These are phyloP conservation scores for Venustoraphidia nigricollis DNA, from an alignment of 2,888 invertebrate species.

Conservation along the genomic window DNA sequence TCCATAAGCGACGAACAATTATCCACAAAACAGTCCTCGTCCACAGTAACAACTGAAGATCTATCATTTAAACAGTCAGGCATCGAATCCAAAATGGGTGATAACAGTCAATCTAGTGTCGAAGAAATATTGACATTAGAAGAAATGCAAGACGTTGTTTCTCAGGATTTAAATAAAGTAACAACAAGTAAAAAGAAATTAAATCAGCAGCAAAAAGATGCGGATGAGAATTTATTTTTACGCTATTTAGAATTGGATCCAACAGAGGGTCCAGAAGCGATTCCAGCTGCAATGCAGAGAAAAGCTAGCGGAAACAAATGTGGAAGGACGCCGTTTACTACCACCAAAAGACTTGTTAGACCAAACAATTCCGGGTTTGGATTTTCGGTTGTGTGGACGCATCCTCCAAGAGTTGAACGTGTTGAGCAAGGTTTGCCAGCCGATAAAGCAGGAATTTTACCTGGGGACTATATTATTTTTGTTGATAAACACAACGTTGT, in stretches of 20 bases:
- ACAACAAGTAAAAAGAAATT: slow-evolving; percentile 41
- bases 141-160: slow-evolving; percentile 16
- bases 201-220: slow-evolving; percentile 36
- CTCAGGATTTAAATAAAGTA: slow-evolving; percentile 23
- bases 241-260: slow-evolving; percentile 68
- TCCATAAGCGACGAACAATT: no score
- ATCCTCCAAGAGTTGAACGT: slow-evolving; percentile 72
- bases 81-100: slow-evolving; percentile 23
- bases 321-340: slow-evolving; percentile 72
- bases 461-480: slow-evolving; percentile 79
- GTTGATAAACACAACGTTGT: slow-evolving; percentile 79
- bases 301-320: slow-evolving; percentile 33
- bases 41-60: no score
- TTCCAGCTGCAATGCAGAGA: slow-evolving; percentile 33
- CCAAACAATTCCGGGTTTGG: slow-evolving; percentile 47
- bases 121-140: slow-evolving; percentile 24
- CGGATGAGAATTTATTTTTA: slow-evolving; percentile 58
- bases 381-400: slow-evolving; percentile 80
- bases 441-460: slow-evolving; percentile 64
- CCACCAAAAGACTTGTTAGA: slow-evolving; percentile 44
- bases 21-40: no score
- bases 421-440: slow-evolving; percentile 70
- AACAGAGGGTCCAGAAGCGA: slow-evolving; percentile 46
- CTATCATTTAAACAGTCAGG: neutral
- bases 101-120: slow-evolving; percentile 29